These are phyloP conservation scores for Diplosoma virens DNA, from an alignment of 23 tunicate genomes.

Conservation along the genomic window DNA sequence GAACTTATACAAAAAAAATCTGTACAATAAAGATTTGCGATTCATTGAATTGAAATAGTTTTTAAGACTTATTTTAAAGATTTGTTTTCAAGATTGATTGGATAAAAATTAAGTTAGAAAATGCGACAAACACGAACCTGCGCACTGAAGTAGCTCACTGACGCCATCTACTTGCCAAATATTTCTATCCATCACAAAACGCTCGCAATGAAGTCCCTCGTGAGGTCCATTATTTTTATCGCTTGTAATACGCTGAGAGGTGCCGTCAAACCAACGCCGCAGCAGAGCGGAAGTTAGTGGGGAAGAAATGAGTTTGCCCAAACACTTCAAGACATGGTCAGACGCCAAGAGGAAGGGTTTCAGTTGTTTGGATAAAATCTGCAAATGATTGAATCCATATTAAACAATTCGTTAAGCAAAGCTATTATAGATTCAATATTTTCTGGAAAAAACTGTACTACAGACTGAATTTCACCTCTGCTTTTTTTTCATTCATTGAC, in stretches of 20 bases:
- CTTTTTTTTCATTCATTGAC: not conserved
- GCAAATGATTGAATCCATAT: too few relatives aligned
- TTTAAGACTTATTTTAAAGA: too few relatives aligned
- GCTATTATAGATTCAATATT: too few relatives aligned
- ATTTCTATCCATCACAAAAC: conserved; percentile 1
- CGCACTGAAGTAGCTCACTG: not conserved
- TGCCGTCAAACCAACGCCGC: not conserved
- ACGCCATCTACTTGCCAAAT: conserved; percentile 39
- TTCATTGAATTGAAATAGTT: too few relatives aligned
- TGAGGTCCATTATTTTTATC: not conserved
- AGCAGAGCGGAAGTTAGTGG: conserved; percentile 12
- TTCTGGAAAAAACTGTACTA: too few relatives aligned
- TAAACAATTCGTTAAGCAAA: too few relatives aligned
- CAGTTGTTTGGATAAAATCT: not conserved
- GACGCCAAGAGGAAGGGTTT: conserved; percentile 20
- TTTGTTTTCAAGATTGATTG: not conserved
- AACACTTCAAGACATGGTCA: conserved; percentile 1
- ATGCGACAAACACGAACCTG: conserved; percentile 19
- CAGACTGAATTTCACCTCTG: conserved; percentile 3
- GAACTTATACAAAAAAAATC: too few relatives aligned
- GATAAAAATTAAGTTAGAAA: not conserved
- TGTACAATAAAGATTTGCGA: too few relatives aligned
- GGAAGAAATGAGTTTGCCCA: conserved; percentile 14
- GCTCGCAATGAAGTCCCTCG: not conserved
- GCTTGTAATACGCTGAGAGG: not conserved